Evolutionary conservation across 2,113 vertebrate species (phyloP).

Genomic region (Hyla sarda): DNA sequence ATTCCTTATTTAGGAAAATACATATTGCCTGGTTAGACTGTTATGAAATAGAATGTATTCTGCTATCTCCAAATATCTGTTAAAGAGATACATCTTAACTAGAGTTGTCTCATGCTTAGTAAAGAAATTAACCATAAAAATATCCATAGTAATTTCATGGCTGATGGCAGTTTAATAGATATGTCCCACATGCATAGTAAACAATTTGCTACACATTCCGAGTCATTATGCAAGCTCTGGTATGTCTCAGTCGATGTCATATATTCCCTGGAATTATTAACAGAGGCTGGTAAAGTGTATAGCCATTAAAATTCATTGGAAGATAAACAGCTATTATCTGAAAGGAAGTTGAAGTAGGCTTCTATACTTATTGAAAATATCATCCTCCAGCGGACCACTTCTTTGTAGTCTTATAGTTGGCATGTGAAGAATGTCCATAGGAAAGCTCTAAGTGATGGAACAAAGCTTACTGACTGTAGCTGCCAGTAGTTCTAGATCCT

Average conservation of each 20-base stretch:
- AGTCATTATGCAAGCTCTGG: slow-evolving; percentile 43
- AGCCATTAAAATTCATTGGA: slow-evolving; percentile 22
- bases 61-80: neutral
- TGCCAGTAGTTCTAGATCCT: too few species aligned
- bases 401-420: slow-evolving; percentile 10
- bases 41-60: neutral
- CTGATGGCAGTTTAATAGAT: slow-evolving; percentile 23
- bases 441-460: neutral
- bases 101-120: neutral
- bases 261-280: slow-evolving; percentile 42
- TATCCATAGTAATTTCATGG: slow-evolving; percentile 2
- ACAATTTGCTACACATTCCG: slow-evolving; percentile 38
- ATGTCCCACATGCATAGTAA: slow-evolving; percentile 14
- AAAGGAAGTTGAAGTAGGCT: neutral
- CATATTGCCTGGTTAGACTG: too few species aligned
- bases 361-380: slow-evolving; percentile 17
- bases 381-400: neutral
- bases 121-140: neutral
- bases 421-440: slow-evolving; percentile 39
- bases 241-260: slow-evolving; percentile 47
- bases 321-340: slow-evolving; percentile 47
- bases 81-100: neutral
- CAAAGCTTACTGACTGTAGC: neutral
- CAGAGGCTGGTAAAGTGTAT: slow-evolving; percentile 29
- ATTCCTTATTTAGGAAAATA: too few species aligned